A percentile compares a stretch with the other conserved stretches of the same genome.
Conservation (phyloP, 1,140 invertebrate genomes). For the Araneus ventricosus region DNA sequence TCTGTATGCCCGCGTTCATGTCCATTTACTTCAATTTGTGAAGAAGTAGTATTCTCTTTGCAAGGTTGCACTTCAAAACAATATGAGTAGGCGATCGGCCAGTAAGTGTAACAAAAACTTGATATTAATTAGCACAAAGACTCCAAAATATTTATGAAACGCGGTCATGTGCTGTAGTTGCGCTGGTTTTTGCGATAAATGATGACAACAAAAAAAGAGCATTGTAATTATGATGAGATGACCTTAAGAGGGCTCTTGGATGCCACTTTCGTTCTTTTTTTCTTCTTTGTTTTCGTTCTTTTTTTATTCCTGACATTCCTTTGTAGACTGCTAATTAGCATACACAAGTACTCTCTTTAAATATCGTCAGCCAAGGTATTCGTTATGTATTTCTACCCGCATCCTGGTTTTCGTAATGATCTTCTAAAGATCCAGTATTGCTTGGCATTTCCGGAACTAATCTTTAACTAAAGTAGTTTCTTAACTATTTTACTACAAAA, state of each 20-base stretch:
- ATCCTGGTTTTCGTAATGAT: not conserved
- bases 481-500: no score
- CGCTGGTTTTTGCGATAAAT: not conserved
- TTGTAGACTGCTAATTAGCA: constrained; percentile 2
- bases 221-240: not conserved
- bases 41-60: not conserved
- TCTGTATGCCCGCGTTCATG: no score
- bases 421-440: not conserved
- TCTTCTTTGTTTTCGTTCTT: not conserved
- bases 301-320: not conserved
- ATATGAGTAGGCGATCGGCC: not conserved
- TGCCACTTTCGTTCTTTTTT: not conserved
- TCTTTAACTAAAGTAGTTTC: not conserved
- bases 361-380: not conserved
- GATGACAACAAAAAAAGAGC: constrained; percentile 7
- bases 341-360: not conserved
- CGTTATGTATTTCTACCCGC: not conserved
- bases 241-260: constrained; percentile 14
- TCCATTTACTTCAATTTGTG: no score
- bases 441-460: not conserved
- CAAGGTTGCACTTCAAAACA: not conserved
- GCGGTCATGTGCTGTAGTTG: not conserved
- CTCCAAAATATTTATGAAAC: not conserved
- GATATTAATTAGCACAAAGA: not conserved
- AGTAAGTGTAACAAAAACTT: not conserved